Conservation (phyloP, 2,888 invertebrate species). For the Hedychridium roseum region DNA sequence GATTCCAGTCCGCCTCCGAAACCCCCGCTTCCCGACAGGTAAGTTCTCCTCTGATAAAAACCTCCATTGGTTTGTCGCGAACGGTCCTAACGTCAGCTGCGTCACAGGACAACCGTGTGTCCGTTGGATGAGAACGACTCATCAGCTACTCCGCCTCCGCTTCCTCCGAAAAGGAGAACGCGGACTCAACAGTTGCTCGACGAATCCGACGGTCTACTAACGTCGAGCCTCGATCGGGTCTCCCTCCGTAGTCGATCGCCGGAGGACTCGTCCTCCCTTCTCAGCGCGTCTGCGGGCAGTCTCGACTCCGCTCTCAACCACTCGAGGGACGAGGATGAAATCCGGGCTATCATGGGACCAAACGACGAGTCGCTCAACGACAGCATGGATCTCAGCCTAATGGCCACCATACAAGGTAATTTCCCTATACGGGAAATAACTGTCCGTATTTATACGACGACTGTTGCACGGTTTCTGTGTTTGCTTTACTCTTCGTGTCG, state of each 20-base stretch:
- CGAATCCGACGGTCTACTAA: slow-evolving; percentile 67
- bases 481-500: slow-evolving; percentile 19
- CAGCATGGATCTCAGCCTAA: slow-evolving; percentile 61
- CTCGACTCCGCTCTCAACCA: slow-evolving; percentile 88
- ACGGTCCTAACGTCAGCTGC: slow-evolving; percentile 1
- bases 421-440: no score
- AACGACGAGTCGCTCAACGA: slow-evolving; percentile 61
- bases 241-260: slow-evolving; percentile 80
- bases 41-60: slow-evolving; percentile 29
- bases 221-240: slow-evolving; percentile 73
- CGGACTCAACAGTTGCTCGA: slow-evolving; percentile 65
- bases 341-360: slow-evolving; percentile 70
- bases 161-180: slow-evolving; percentile 79
- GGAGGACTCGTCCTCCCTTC: slow-evolving; percentile 74
- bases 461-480: no score
- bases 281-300: slow-evolving; percentile 79
- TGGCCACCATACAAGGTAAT: slow-evolving; percentile 64
- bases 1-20: slow-evolving; percentile 82
- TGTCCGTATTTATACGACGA: no score
- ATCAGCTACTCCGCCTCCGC: slow-evolving; percentile 77
- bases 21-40: slow-evolving; percentile 86
- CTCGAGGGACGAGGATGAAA: slow-evolving; percentile 83
- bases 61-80: background rate
- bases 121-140: slow-evolving; percentile 66
- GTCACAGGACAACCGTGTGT: slow-evolving; percentile 48